A percentile compares a stretch with the other conserved stretches of the same genome.
Conservation (phyloP, 2,113 vertebrate species). For the Heteronetta atricapilla region DNA sequence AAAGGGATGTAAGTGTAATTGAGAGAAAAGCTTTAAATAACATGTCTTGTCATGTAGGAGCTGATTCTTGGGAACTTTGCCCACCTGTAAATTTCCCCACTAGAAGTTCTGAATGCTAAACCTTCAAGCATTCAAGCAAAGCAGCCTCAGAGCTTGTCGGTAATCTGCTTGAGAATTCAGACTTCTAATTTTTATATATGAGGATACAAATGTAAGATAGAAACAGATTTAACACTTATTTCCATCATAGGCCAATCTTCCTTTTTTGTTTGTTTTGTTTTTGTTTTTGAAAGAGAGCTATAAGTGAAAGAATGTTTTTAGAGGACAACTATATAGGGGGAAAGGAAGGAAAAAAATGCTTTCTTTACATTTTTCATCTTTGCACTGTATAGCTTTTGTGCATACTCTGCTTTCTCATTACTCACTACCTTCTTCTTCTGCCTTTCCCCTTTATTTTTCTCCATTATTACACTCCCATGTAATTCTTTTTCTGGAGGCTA, state of each 20-base stretch:
- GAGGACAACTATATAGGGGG: neutral
- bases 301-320: neutral
- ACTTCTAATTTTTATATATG: neutral
- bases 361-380: neutral
- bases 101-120: neutral
- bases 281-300: neutral
- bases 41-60: neutral
- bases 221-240: neutral
- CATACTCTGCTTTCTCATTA: neutral
- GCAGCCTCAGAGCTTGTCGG: neutral
- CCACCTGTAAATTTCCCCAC: rapidly evolving
- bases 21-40: neutral
- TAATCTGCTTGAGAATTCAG: neutral
- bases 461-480: neutral
- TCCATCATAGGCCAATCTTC: neutral
- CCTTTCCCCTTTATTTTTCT: neutral
- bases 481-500: neutral
- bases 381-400: neutral
- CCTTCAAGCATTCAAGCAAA: neutral
- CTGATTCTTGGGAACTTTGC: neutral
- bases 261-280: neutral
- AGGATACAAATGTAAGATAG: neutral
- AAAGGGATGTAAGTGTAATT: neutral
- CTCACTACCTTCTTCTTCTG: neutral
- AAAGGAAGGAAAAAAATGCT: neutral